Evolutionary conservation across 2,888 invertebrate species (phyloP).

Genomic region (Eutolmus rufibarbis): DNA sequence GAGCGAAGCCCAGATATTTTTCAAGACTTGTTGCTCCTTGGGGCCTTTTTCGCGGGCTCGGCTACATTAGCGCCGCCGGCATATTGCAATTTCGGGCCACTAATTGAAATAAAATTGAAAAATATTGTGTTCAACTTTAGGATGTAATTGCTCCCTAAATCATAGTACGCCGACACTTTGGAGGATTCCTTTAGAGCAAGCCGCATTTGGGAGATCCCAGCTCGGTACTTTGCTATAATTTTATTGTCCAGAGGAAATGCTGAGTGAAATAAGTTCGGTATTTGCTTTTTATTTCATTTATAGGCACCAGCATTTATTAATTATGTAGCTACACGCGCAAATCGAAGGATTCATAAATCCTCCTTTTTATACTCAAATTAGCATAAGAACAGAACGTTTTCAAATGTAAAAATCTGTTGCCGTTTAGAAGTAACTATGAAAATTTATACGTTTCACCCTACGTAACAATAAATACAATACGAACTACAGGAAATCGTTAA

Average conservation of each 20-base stretch:
- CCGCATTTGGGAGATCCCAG: neutral
- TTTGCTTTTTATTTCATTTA: neutral
- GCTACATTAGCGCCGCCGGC: neutral
- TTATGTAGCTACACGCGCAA: neutral
- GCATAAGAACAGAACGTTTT: neutral
- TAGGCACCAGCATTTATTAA: neutral
- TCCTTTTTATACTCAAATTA: neutral
- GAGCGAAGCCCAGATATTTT: neutral
- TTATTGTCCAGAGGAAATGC: neutral
- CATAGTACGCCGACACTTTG: neutral
- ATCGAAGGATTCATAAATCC: neutral
- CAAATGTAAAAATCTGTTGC: too few species aligned
- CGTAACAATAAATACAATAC: too few species aligned
- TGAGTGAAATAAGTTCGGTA: neutral
- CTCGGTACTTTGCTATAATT: neutral
- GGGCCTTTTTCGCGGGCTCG: neutral
- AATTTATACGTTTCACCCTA: too few species aligned
- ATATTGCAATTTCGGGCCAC: neutral
- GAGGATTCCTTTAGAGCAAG: neutral
- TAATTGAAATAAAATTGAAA: conserved; percentile 35
- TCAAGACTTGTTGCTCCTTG: conserved; percentile 16
- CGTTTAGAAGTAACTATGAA: too few species aligned
- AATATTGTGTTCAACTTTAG: conserved; percentile 13
- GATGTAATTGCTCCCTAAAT: conserved; percentile 9
- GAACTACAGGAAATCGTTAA: too few species aligned